Conservation (phyloP, 2,797 vertebrate species). For the Oophaga sylvatica region DNA sequence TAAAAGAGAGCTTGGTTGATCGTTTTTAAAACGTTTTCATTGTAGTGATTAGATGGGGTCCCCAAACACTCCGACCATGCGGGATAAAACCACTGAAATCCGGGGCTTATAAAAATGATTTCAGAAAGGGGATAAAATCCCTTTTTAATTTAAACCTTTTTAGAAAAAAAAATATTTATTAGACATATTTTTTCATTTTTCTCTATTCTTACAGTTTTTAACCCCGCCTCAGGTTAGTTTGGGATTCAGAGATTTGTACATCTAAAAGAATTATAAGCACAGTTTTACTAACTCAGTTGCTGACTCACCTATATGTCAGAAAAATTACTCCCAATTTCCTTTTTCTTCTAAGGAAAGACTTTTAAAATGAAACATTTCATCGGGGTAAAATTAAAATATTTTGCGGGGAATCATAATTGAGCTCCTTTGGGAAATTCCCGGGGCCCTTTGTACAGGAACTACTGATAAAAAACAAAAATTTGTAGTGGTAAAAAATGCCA, state of each 20-base stretch:
- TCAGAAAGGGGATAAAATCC: too few relatives aligned
- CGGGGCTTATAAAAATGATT: too few relatives aligned
- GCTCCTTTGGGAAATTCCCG: constrained; percentile 16
- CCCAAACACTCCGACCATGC: too few relatives aligned
- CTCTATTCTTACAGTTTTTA: not conserved
- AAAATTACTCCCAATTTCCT: not conserved
- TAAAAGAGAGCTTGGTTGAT: too few relatives aligned
- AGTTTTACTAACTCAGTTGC: not conserved
- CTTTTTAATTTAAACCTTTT: too few relatives aligned
- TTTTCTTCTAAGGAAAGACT: not conserved
- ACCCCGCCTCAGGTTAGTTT: not conserved
- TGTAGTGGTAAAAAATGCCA: not conserved
- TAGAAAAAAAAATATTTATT: too few relatives aligned
- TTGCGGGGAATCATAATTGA: constrained; percentile 9
- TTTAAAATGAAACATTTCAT: not conserved
- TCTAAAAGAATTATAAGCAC: not conserved
- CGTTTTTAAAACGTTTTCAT: too few relatives aligned
- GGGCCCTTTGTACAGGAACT: not conserved
- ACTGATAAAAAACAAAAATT: constrained; percentile 12
- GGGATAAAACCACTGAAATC: too few relatives aligned
- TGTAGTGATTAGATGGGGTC: too few relatives aligned
- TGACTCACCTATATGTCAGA: constrained; percentile 14
- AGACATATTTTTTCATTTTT: not conserved
- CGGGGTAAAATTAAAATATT: constrained; percentile 25
- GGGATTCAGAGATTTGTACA: not conserved